Percentiles rank a stretch among this genome's conserved stretches.
Evolutionary conservation across 2,797 vertebrate species (phyloP).

Genomic region (Rhabdophis nuchalis): DNA sequence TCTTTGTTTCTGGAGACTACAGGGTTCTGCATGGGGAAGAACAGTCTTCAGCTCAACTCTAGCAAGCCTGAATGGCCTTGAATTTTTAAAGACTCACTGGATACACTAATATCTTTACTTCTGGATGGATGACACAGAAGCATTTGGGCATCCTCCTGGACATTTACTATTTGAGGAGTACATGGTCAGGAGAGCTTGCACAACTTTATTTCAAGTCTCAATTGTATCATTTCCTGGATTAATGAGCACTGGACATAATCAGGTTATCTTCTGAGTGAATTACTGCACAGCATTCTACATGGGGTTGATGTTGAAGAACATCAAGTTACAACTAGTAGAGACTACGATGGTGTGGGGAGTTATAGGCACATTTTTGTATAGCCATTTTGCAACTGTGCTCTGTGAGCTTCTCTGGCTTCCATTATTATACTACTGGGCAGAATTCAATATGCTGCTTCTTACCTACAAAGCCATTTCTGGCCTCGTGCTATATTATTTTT

Average conservation of each 20-base stretch:
- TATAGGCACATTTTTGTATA: neutral
- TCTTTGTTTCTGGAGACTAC: neutral
- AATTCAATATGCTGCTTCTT: neutral
- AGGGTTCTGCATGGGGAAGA: neutral
- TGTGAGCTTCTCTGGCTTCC: neutral
- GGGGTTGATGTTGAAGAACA: neutral
- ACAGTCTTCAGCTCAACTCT: neutral
- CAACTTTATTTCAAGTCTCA: neutral
- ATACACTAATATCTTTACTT: neutral
- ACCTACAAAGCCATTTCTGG: neutral
- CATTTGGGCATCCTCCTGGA: neutral
- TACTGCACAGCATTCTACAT: neutral
- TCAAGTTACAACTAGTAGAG: neutral
- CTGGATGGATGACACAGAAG: neutral
- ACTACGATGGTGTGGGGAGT: neutral
- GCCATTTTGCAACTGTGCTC: neutral
- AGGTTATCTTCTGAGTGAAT: neutral
- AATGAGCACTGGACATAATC: neutral
- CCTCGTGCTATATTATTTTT: neutral
- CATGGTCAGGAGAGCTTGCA: neutral
- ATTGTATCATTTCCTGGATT: neutral
- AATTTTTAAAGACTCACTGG: neutral
- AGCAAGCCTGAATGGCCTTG: neutral
- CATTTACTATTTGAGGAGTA: neutral
- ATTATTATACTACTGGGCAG: neutral